phyloP scores from a whole-genome alignment of 2,113 vertebrate species.

The Chascanopsetta lugubris region DNA sequence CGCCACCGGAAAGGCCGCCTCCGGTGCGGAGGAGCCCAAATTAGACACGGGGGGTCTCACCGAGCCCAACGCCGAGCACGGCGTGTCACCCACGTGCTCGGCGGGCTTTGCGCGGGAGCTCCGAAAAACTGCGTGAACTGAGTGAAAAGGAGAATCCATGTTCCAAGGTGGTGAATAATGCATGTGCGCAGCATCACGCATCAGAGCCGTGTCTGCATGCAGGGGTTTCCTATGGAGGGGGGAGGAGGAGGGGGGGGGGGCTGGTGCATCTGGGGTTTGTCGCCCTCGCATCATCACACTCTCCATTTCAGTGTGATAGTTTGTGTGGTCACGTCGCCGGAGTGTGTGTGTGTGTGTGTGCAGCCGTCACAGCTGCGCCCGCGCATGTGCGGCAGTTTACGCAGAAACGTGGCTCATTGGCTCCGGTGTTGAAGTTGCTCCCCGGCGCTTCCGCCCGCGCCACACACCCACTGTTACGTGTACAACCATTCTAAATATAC shows the following conservation, averaged over 20 bases:
- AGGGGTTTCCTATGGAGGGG: constrained; percentile 55
- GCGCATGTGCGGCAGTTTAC: constrained; percentile 33
- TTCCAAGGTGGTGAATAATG: constrained; percentile 65
- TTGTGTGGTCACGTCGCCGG: not conserved
- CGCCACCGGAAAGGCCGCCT: constrained; percentile 9
- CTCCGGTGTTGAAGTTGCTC: constrained; percentile 38
- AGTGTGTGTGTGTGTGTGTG: not conserved
- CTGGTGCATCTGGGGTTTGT: constrained; percentile 35
- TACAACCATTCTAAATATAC: constrained; percentile 64
- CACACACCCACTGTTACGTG: constrained; percentile 28
- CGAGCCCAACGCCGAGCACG: no score
- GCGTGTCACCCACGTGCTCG: constrained; percentile 15
- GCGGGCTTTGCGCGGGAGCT: not conserved
- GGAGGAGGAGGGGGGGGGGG: not conserved
- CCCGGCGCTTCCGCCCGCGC: constrained; percentile 21
- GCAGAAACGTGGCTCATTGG: constrained; percentile 11
- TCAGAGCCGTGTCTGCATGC: constrained; percentile 39
- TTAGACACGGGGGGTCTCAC: no score
- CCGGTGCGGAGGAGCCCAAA: not conserved
- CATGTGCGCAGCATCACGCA: constrained; percentile 56
- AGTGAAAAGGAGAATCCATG: constrained; percentile 59
- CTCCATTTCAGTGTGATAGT: constrained; percentile 10
- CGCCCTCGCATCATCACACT: not conserved
- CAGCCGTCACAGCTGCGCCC: constrained; percentile 12
- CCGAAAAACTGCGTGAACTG: constrained; percentile 28